A percentile compares a stretch with the other conserved stretches of the same genome.
Evolutionary conservation across 2,888 invertebrate species (phyloP).

Genomic region (Gymnocheta viridis): DNA sequence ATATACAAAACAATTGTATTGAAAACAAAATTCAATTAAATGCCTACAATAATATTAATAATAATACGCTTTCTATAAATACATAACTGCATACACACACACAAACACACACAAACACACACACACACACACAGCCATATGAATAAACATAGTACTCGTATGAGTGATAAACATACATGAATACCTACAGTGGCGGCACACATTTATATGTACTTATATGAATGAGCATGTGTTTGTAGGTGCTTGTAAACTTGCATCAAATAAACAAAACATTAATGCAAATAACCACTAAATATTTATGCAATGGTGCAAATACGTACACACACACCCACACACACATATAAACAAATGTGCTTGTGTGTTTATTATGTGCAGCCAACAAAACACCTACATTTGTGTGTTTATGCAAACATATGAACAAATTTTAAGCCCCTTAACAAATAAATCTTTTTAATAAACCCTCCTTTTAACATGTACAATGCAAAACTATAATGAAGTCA

Average conservation of each 20-base stretch:
- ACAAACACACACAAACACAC: not conserved
- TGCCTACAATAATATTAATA: slow-evolving; percentile 67
- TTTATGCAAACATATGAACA: not conserved
- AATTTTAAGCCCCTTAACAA: slow-evolving; percentile 48
- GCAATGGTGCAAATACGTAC: not conserved
- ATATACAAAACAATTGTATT: slow-evolving; percentile 53
- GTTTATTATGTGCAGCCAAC: too few relatives aligned
- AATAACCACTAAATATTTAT: slow-evolving; percentile 53
- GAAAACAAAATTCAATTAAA: slow-evolving; percentile 69
- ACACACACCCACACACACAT: not conserved
- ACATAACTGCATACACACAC: not conserved
- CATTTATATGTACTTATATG: not conserved
- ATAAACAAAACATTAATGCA: slow-evolving; percentile 60
- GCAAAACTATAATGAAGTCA: slow-evolving; percentile 48
- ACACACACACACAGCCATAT: not conserved
- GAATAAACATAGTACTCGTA: not conserved
- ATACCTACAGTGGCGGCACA: not conserved
- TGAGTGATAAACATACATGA: not conserved
- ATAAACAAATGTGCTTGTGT: too few relatives aligned
- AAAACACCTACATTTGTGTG: not conserved
- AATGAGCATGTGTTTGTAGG: not conserved
- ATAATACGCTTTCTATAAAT: slow-evolving; percentile 36
- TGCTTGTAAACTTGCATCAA: slow-evolving; percentile 33
- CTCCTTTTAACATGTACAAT: slow-evolving; percentile 46
- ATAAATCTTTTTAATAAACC: slow-evolving; percentile 69